A percentile compares a stretch with the other conserved stretches of the same genome.
Conservation (phyloP, 1,140 invertebrate genomes). For the Hypsibius dujardini region DNA sequence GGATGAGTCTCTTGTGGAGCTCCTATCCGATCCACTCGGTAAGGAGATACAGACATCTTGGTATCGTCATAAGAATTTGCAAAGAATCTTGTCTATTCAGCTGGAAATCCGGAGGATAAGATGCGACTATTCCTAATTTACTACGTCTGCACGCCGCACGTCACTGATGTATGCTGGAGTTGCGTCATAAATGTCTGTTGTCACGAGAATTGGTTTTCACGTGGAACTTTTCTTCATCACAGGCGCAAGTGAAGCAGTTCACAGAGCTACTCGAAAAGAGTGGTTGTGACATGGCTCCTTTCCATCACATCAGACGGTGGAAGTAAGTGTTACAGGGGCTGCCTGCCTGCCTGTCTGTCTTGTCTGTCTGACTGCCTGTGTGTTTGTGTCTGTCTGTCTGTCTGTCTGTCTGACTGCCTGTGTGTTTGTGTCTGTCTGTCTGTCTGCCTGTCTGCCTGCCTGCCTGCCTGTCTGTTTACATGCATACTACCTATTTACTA, state of each 20-base stretch:
- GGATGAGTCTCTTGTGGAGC: constrained; percentile 34
- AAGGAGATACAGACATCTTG: background rate
- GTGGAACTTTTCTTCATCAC: constrained; percentile 22
- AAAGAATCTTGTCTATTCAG: constrained; percentile 27
- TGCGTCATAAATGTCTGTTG: too few relatives aligned
- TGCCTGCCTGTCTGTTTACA: too few relatives aligned
- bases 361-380: too few relatives aligned
- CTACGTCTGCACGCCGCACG: constrained; percentile 60
- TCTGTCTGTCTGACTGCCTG: too few relatives aligned
- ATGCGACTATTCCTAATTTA: constrained; percentile 84
- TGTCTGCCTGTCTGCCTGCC: too few relatives aligned
- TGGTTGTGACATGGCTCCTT: constrained; percentile 62
- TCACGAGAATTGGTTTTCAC: constrained; percentile 3
- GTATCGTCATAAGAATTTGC: background rate
- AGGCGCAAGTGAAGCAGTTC: constrained; percentile 58
- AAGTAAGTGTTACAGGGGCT: constrained; percentile 42
- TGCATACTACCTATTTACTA: too few relatives aligned
- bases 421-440: too few relatives aligned
- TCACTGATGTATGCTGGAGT: constrained; percentile 45
- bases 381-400: too few relatives aligned
- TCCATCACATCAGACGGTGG: constrained; percentile 74
- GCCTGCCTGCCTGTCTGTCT: background rate
- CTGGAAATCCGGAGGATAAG: constrained; percentile 76
- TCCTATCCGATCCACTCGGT: constrained; percentile 43
- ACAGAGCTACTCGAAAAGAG: constrained; percentile 53